Percentiles rank a stretch among this genome's conserved stretches.
Evolutionary conservation across 1,140 invertebrate genomes (phyloP).

Genomic region (Eriocheir sinensis): DNA sequence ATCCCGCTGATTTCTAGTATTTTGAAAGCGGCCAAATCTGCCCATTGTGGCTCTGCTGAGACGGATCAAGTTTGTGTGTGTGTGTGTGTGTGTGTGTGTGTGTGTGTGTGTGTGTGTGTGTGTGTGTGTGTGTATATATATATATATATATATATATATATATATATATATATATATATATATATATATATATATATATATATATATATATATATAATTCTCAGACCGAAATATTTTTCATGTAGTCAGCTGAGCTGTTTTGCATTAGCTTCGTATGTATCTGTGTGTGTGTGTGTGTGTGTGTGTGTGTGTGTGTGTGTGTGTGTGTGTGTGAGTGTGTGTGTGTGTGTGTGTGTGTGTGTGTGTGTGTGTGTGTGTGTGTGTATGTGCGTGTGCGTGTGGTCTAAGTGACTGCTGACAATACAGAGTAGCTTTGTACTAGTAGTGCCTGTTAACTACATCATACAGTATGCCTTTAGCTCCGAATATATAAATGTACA

Average conservation of each 20-base stretch:
- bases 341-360: slow-evolving; percentile 20
- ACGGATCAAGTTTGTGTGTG: not conserved
- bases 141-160: slow-evolving; percentile 25
- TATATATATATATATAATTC: slow-evolving; percentile 47
- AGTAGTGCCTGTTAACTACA: not conserved
- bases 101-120: not conserved
- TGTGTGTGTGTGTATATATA: slow-evolving; percentile 7
- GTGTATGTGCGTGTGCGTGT: not conserved
- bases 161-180: slow-evolving; percentile 39
- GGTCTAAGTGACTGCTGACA: not conserved
- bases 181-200: slow-evolving; percentile 51
- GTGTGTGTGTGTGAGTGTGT: not conserved
- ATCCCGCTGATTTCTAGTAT: not conserved
- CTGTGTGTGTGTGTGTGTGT: slow-evolving; percentile 29
- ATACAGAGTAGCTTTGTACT: not conserved
- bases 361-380: slow-evolving; percentile 33
- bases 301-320: slow-evolving; percentile 33
- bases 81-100: not conserved
- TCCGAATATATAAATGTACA: not conserved
- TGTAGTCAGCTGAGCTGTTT: not conserved
- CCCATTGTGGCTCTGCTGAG: not conserved
- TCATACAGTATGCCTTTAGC: too few species aligned
- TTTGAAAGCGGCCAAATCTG: not conserved
- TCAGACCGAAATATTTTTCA: slow-evolving; percentile 15
- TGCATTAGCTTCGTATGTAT: not conserved